These are phyloP conservation scores for Odontomyia ornata DNA, from an alignment of 2,888 invertebrate species.

Conservation along the genomic window DNA sequence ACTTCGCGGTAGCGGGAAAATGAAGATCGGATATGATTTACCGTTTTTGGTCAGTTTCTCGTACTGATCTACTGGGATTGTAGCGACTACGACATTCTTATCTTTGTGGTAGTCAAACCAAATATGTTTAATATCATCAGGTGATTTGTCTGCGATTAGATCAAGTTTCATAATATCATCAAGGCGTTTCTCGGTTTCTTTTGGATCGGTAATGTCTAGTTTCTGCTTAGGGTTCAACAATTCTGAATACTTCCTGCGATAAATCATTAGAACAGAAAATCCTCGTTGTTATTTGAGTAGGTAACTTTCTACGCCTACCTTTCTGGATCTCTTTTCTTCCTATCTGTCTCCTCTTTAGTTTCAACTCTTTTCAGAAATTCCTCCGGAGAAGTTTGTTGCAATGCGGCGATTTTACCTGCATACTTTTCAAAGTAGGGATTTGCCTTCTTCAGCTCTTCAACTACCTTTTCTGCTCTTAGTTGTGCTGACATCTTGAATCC, in stretches of 20 bases:
- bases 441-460: conserved; percentile 65
- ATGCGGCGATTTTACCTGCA: conserved; percentile 75
- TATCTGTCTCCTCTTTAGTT: conserved; percentile 60
- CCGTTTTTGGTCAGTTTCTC: conserved; percentile 69
- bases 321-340: conserved; percentile 57
- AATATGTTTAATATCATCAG: conserved; percentile 76
- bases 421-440: conserved; percentile 88
- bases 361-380: conserved; percentile 76
- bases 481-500: conserved; percentile 63
- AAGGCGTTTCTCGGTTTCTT: conserved; percentile 67
- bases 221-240: conserved; percentile 72
- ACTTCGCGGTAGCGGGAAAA: conserved; percentile 81
- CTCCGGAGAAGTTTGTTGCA: conserved; percentile 79
- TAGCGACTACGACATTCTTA: conserved; percentile 80
- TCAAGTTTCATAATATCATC: conserved; percentile 81
- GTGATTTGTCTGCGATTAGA: conserved; percentile 74
- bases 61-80: conserved; percentile 71
- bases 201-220: conserved; percentile 54
- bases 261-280: conserved; percentile 34
- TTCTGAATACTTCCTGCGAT: conserved; percentile 70
- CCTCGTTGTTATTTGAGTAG: too few relatives aligned
- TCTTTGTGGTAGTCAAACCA: conserved; percentile 84
- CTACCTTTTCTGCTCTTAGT: conserved; percentile 63
- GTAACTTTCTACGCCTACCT: conserved; percentile 52
- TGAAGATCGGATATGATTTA: conserved; percentile 73